Percentiles rank a stretch among this genome's conserved stretches.
Conservation (phyloP, 1,140 invertebrate species). For the Galendromus occidentalis region DNA sequence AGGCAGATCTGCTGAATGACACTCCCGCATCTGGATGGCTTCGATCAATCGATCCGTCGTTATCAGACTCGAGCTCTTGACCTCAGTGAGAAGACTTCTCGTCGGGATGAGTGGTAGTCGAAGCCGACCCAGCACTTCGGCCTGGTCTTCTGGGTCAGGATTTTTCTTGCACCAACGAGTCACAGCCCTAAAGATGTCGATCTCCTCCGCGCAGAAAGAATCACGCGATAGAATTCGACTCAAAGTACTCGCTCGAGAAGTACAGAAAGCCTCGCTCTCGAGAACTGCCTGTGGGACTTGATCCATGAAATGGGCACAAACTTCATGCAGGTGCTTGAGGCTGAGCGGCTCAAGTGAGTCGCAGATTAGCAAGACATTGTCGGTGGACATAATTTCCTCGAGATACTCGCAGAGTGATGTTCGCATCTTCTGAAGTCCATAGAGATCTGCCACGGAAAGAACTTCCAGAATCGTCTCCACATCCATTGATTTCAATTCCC, state of each 20-base stretch:
- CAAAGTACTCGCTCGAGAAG: conserved; percentile 44
- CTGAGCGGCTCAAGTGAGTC: conserved; percentile 62
- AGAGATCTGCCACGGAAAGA: conserved; percentile 72
- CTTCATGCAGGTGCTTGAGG: conserved; percentile 38
- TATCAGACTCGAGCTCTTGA: conserved; percentile 61
- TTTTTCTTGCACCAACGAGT: conserved; percentile 55
- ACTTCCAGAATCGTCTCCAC: conserved; percentile 71
- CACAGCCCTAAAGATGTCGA: conserved; percentile 79
- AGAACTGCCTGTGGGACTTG: conserved; percentile 63
- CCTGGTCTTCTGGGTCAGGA: conserved; percentile 24
- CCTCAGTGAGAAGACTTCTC: conserved; percentile 62
- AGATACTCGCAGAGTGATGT: conserved; percentile 76
- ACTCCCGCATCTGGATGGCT: conserved; percentile 62
- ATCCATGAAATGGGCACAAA: conserved; percentile 57
- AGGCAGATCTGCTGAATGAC: conserved; percentile 50
- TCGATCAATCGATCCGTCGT: conserved; percentile 75
- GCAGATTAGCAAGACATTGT: conserved; percentile 79
- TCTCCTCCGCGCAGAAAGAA: conserved; percentile 86
- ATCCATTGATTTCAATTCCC: conserved; percentile 57
- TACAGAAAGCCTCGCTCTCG: conserved; percentile 56
- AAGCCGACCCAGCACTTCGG: conserved; percentile 33
- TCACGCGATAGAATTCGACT: conserved; percentile 59
- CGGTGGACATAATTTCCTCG: conserved; percentile 56
- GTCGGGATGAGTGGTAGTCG: conserved; percentile 68
- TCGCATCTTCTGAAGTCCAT: conserved; percentile 80